Percentiles rank a stretch among this genome's conserved stretches.
Evolutionary conservation across 2,113 vertebrate species (phyloP).

Genomic region (Anseranas semipalmata): DNA sequence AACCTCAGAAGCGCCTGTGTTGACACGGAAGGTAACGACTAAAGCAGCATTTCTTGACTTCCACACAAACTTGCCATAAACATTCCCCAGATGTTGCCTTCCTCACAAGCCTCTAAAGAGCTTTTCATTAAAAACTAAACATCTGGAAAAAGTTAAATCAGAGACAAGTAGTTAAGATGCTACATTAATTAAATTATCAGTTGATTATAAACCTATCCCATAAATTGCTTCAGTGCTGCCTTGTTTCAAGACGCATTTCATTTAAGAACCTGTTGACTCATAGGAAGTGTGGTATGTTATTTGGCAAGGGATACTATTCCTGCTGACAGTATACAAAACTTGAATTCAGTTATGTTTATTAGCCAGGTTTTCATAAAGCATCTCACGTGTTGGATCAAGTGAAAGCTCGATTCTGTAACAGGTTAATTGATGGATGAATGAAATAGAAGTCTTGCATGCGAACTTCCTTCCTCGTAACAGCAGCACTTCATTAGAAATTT

Average conservation of each 20-base stretch:
- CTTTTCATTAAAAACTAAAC: constrained; percentile 12
- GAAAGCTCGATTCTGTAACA: not conserved
- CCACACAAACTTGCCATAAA: not conserved
- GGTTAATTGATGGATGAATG: not conserved
- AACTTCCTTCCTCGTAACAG: not conserved
- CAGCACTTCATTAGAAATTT: not conserved
- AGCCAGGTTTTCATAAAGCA: too few relatives aligned
- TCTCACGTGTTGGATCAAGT: not conserved
- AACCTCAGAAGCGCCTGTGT: not conserved
- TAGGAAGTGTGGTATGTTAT: not conserved
- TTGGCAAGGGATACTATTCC: not conserved
- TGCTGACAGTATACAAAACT: not conserved
- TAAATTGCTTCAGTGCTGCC: not conserved
- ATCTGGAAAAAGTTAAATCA: constrained; percentile 26
- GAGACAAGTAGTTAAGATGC: constrained; percentile 17
- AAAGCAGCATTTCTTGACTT: not conserved
- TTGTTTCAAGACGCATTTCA: not conserved
- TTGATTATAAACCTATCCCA: constrained; percentile 1
- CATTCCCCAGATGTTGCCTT: constrained; percentile 11
- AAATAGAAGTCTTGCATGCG: not conserved
- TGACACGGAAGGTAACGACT: not conserved
- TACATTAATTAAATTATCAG: constrained; percentile 39
- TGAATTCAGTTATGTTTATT: too few relatives aligned
- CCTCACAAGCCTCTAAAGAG: not conserved
- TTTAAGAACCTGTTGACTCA: not conserved